Percentiles rank a stretch among this genome's conserved stretches.
phyloP scores from a whole-genome alignment of 1,140 invertebrate genomes.

The Ctenoplectra terminalis region DNA sequence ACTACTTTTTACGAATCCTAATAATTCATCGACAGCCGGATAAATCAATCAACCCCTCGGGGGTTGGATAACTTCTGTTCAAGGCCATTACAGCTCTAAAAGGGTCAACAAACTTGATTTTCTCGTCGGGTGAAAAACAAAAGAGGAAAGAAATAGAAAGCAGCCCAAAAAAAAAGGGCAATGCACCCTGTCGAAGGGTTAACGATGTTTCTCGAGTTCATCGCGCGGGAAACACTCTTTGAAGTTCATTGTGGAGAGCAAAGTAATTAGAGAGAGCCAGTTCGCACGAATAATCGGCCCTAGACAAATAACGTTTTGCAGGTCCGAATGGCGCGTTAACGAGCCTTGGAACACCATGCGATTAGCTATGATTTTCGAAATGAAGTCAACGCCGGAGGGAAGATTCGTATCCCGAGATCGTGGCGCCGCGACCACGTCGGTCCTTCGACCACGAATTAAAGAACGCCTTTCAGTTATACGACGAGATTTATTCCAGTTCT shows the following conservation, averaged over 20 bases:
- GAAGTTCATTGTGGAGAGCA: conserved; percentile 1
- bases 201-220: conserved; percentile 18
- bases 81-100: neutral
- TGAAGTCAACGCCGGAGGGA: conserved; percentile 19
- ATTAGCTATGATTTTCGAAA: conserved; percentile 38
- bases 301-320: conserved; percentile 25
- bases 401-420: conserved; percentile 42
- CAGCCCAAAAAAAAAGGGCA: neutral
- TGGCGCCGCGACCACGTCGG: neutral
- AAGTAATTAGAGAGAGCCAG: conserved; percentile 14
- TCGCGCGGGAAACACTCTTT: conserved; percentile 25
- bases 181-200: conserved; percentile 6
- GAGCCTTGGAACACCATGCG: neutral
- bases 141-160: neutral
- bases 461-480: too few species aligned
- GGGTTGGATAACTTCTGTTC: neutral
- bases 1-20: neutral
- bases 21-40: conserved; percentile 3
- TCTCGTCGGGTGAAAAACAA: neutral
- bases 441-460: too few species aligned
- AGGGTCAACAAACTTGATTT: neutral
- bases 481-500: neutral
- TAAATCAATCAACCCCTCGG: neutral
- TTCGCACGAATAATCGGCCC: conserved; percentile 16
- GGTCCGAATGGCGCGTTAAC: conserved; percentile 31